Evolutionary conservation across 2,797 vertebrate species (phyloP), one percentile per base, ranked within the genome.

Genomic region (Acipenser transmontanus): DNA sequence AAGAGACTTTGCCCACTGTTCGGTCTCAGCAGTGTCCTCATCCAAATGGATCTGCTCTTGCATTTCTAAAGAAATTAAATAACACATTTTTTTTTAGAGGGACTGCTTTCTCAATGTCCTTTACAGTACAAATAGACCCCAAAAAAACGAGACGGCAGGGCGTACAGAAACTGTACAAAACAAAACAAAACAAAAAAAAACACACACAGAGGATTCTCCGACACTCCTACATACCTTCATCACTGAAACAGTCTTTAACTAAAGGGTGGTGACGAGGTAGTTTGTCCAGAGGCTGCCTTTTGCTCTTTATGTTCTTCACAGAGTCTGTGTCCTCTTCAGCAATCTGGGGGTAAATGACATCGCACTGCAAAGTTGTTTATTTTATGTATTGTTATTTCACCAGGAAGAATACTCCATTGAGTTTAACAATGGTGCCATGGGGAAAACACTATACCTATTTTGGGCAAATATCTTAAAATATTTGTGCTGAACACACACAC

Each of bases 241-340:
- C 95, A 59, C 93, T 96, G 76, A 86, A 66, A 11, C 82, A 82
- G 61, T 98, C 95, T 76, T 91, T 90, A 77, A 98, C 74, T 0
- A 98, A 90, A 0, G 97, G 96, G 75, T 98, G 95, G 67, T 95
- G 91, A 7, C 92, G 92, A 0, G 96, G 94, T 8, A 98, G 92
- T 66, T 91, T 94, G 70, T 87, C 85, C 59, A 99, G 82, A 0
- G 88, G 90, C 75, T 95, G 93, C 1, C 93, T 89, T 54, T 92
- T 93, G 66, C 92, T 93, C 74, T 88, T 94, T 66, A 94, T 74
- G 8, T 92, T 93, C 77, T 92, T 93, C 66, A 70, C 4, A 66
- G 70, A 93, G 66, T 93, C 93, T 2, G 92, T 66, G 68, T 91
- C 91, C 11, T 91, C 91, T 73, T 86, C 88, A 3, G 83, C 84